phyloP scores from a whole-genome alignment of 64 coral and sea anemone genomes.

The Montipora efflorescens region DNA sequence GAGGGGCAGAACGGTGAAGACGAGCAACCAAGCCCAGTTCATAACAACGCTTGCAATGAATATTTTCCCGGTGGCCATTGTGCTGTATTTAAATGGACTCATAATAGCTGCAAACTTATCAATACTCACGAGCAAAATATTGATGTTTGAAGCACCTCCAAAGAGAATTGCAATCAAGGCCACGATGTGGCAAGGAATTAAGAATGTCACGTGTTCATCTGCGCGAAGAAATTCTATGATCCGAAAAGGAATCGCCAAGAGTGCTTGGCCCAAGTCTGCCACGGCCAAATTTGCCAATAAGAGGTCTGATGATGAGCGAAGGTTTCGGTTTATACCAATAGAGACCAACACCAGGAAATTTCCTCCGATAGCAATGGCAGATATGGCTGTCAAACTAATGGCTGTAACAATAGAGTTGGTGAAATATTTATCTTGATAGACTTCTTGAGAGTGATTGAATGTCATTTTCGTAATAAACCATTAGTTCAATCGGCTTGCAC shows the following conservation, averaged over 20 bases:
- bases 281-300: slow-evolving; percentile 77
- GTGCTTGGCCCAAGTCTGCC: slow-evolving; percentile 74
- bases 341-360: slow-evolving; percentile 78
- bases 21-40: slow-evolving; percentile 42
- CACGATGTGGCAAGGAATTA: slow-evolving; percentile 16
- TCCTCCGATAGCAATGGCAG: slow-evolving; percentile 34
- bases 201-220: not conserved
- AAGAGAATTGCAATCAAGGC: slow-evolving; percentile 58
- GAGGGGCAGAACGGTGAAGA: slow-evolving; percentile 38
- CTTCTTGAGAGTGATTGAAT: not conserved
- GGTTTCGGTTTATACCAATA: slow-evolving; percentile 40
- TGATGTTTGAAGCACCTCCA: slow-evolving; percentile 72
- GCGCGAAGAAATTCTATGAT: not conserved
- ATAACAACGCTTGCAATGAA: not conserved
- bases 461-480: not conserved
- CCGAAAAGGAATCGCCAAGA: slow-evolving; percentile 58
- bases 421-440: not conserved
- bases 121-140: slow-evolving; percentile 63
- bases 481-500: not conserved
- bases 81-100: slow-evolving; percentile 55
- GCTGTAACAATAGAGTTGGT: slow-evolving; percentile 8
- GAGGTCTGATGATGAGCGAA: slow-evolving; percentile 49
- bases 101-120: slow-evolving; percentile 69
- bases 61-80: not conserved
- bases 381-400: not conserved